phyloP scores from a whole-genome alignment of 92 coral and sea anemone species.

The Porites cylindrica region DNA sequence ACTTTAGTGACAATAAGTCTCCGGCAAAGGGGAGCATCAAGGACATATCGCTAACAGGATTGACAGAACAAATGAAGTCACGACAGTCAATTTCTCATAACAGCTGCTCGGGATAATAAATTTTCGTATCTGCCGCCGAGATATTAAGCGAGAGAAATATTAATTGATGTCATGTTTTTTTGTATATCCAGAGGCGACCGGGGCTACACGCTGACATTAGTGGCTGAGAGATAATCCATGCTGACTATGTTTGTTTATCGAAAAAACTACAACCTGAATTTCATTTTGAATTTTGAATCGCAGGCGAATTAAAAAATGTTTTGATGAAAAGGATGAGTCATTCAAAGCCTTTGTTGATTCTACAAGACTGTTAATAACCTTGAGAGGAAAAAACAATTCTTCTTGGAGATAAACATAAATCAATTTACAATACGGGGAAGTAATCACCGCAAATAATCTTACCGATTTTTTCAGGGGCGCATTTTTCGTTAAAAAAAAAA shows the following conservation, averaged over 20 bases:
- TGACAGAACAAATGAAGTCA: background rate
- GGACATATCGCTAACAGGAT: background rate
- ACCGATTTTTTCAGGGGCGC: no score
- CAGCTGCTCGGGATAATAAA: slow-evolving; percentile 16
- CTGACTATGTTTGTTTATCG: slow-evolving; percentile 5
- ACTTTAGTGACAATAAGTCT: background rate
- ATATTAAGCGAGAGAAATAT: slow-evolving; percentile 24
- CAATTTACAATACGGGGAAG: background rate
- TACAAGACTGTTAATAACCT: background rate
- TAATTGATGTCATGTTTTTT: slow-evolving; percentile 12
- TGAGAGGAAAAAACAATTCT: background rate
- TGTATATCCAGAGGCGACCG: background rate
- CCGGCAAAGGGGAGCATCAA: background rate
- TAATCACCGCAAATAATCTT: background rate
- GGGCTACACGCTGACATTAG: background rate
- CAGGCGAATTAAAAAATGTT: background rate
- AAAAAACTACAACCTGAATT: slow-evolving; percentile 5
- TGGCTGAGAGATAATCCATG: background rate
- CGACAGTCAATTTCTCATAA: background rate
- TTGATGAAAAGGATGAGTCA: background rate
- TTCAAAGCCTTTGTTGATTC: slow-evolving; percentile 7
- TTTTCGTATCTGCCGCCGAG: slow-evolving; percentile 23
- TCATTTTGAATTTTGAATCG: slow-evolving; percentile 20
- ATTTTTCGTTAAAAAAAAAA: background rate
- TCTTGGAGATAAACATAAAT: no score